phyloP scores from a whole-genome alignment of 2,797 vertebrate species.

The Eulemur coronatus region DNA sequence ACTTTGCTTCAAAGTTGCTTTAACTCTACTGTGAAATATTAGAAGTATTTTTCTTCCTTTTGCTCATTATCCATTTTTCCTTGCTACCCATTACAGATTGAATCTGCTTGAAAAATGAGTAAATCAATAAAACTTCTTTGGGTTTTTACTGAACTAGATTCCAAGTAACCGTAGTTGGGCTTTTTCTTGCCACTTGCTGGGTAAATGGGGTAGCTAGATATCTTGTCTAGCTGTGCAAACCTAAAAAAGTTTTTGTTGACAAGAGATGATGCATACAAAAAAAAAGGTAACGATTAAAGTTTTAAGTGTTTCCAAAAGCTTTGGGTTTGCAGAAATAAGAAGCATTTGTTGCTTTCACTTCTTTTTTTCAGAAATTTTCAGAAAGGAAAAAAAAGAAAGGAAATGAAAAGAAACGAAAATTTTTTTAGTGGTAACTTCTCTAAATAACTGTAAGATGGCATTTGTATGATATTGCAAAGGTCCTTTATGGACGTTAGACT shows the following conservation, averaged over 20 bases:
- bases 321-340: constrained; percentile 3
- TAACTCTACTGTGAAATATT: not conserved
- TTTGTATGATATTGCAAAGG: not conserved
- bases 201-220: not conserved
- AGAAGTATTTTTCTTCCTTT: not conserved
- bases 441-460: not conserved
- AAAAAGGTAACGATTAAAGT: not conserved
- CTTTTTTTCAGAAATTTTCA: not conserved
- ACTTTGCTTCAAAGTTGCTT: not conserved
- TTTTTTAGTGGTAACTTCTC: not conserved
- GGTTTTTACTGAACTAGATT: not conserved
- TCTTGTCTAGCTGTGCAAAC: not conserved
- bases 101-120: not conserved
- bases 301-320: not conserved
- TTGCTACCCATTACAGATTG: not conserved
- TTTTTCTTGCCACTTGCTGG: not conserved
- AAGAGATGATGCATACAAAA: not conserved
- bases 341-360: not conserved
- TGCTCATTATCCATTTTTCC: not conserved
- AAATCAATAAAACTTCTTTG: not conserved
- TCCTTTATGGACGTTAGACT: not conserved
- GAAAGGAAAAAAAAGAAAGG: not conserved
- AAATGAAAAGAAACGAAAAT: not conserved
- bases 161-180: not conserved
- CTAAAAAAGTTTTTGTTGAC: not conserved